These are phyloP conservation scores for Anoplophora glabripennis DNA, from an alignment of 1,140 invertebrate species.

Conservation along the genomic window DNA sequence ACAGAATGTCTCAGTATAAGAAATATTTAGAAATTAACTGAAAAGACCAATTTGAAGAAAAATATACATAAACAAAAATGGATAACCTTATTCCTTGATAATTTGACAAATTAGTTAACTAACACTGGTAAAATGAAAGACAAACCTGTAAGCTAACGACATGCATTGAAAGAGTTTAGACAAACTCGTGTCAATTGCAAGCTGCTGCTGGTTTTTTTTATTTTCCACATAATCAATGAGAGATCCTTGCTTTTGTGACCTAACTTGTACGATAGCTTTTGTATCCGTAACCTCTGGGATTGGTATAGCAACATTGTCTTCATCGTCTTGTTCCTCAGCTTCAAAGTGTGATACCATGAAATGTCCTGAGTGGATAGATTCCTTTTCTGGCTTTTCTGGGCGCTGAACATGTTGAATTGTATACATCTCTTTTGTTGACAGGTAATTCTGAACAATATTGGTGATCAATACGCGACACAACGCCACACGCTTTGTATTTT, in stretches of 20 bases:
- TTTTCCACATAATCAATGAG: slow-evolving; percentile 18
- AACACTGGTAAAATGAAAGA: not conserved
- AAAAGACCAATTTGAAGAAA: no score
- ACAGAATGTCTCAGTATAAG: no score
- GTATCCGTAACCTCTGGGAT: slow-evolving; percentile 63
- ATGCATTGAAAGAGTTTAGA: slow-evolving; percentile 96
- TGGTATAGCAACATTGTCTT: slow-evolving; percentile 74
- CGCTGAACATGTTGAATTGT: slow-evolving; percentile 26
- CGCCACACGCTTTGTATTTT: slow-evolving; percentile 27
- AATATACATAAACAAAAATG: no score
- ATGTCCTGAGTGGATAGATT: slow-evolving; percentile 94
- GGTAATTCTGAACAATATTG: slow-evolving; percentile 24
- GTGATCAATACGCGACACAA: slow-evolving; percentile 1
- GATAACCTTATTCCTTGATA: not conserved
- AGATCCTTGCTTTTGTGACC: slow-evolving; percentile 17
- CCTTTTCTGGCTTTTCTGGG: slow-evolving; percentile 45
- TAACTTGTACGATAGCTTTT: slow-evolving; percentile 30
- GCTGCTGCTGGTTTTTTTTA: slow-evolving; percentile 54
- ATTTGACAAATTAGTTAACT: no score
- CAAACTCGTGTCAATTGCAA: slow-evolving; percentile 89
- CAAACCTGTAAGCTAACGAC: slow-evolving; percentile 91
- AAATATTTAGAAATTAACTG: no score
- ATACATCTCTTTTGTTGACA: slow-evolving; percentile 27
- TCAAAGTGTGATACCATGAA: slow-evolving; percentile 98
- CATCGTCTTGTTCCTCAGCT: slow-evolving; percentile 85